Conservation (phyloP, 2,888 invertebrate genomes). For the Pseudanteris insignis region DNA sequence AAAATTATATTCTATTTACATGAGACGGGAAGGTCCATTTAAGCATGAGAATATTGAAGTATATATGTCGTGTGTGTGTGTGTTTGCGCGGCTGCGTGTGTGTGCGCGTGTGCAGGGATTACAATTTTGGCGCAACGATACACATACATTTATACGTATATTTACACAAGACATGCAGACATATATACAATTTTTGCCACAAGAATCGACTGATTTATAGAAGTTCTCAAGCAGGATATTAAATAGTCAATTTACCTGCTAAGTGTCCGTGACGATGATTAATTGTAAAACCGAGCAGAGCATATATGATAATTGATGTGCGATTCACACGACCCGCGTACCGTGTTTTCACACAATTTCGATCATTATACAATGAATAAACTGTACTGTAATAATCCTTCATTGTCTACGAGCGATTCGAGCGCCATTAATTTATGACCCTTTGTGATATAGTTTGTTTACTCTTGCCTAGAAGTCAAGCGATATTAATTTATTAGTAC, state of each 20-base stretch:
- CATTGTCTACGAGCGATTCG: conserved; percentile 57
- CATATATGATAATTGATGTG: conserved; percentile 51
- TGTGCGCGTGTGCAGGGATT: not conserved
- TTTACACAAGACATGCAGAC: conserved; percentile 39
- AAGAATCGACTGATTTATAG: conserved; percentile 63
- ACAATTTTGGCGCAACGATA: conserved; percentile 13
- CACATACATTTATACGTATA: conserved; percentile 44
- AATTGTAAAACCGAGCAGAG: conserved; percentile 51
- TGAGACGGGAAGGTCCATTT: conserved; percentile 32
- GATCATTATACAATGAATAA: conserved; percentile 46
- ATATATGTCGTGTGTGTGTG: conserved; percentile 5
- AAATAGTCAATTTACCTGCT: conserved; percentile 65
- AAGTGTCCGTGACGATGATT: conserved; percentile 54
- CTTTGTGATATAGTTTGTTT: conserved; percentile 53
- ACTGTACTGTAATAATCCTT: conserved; percentile 51
- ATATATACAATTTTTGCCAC: conserved; percentile 51
- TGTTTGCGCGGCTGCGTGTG: conserved; percentile 1
- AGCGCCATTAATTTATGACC: conserved; percentile 54
- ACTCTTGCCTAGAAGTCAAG: conserved; percentile 14
- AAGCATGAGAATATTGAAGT: conserved; percentile 32
- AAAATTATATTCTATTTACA: conserved; percentile 42
- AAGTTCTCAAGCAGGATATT: conserved; percentile 62
- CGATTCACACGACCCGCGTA: conserved; percentile 47
- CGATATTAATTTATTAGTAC: not conserved
- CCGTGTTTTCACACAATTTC: conserved; percentile 41